Evolutionary conservation across 2,888 invertebrate species (phyloP).

Genomic region (Prenolepis imparis): DNA sequence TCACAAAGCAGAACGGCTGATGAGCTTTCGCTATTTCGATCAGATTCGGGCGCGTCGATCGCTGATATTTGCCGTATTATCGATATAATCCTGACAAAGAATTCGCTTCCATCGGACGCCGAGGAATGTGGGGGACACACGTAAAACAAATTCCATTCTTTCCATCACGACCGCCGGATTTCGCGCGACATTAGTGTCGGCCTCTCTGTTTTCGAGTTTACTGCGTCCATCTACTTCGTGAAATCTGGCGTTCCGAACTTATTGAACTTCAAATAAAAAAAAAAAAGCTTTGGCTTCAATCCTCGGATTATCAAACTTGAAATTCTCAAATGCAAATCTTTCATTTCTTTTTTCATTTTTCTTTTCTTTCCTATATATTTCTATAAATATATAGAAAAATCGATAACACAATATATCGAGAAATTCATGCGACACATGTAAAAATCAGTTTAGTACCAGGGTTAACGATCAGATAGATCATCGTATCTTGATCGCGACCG

Average conservation of each 20-base stretch:
- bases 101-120: constrained; percentile 45
- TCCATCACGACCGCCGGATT: constrained; percentile 19
- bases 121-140: constrained; percentile 24
- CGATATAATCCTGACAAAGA: constrained; percentile 44
- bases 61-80: constrained; percentile 37
- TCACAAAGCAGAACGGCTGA: constrained; percentile 69
- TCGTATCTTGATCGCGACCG: neutral
- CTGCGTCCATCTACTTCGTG: neutral
- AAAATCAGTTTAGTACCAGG: neutral
- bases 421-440: neutral
- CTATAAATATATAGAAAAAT: neutral
- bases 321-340: neutral
- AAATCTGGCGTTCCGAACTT: neutral
- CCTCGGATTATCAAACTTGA: neutral
- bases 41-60: constrained; percentile 45
- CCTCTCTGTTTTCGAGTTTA: neutral
- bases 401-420: neutral
- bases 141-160: constrained; percentile 45
- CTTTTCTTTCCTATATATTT: too few relatives aligned
- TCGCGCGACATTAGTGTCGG: constrained; percentile 17
- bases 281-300: too few relatives aligned
- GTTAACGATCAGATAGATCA: neutral
- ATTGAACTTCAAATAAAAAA: neutral
- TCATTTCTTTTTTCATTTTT: neutral
- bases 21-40: constrained; percentile 63